Evolutionary conservation across 2,797 vertebrate genomes (phyloP), one percentile per base, ranked within the genome.

Genomic region (Onychomys torridus): DNA sequence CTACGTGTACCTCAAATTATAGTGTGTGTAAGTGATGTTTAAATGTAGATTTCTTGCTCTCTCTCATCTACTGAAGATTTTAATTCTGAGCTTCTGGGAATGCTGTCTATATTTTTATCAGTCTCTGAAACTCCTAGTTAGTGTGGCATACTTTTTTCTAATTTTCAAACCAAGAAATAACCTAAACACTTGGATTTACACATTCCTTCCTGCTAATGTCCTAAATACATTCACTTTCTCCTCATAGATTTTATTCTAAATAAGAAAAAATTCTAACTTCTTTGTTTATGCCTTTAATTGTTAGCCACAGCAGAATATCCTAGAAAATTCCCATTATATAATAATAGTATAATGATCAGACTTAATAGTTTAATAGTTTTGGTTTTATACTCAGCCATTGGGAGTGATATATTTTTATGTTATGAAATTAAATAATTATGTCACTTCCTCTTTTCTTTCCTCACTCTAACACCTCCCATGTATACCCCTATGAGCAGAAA

Each of bases 101-200:
- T 95, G 43, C 76, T 81, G 0, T 94, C 43, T 69, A 34, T 49
- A 49, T 34, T 57, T 88, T 84, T 19, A 61, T 89, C 2, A 97
- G 43, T 4, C 19, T 49, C 57, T n/a, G 91, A 92, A 96, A 57
- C 52, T 79, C 9, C 46, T 69, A 77, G 14, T 12, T 63, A 63
- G 0, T 46, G 34, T 81, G 37, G 5, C 12, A 87, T 77, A n/a
- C 59, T 93, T 77, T 78, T 91, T 59, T 87, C 13, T 90, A 78
- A 94, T 49, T 16, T 96, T 37, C 29, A 79, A 88, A 92, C 55
- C 87, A 95, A 37, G 67, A 61, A 0, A 1, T 96, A 96, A 97
- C 73, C 16, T 65, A 8, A 78, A 97, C 34, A 93, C 59, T 92
- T 40, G 43, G 29, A 77, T 83, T 87, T 93, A 52, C 25, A 89